Base-by-base conservation (phyloP, 2,113 vertebrate genomes). In the Callopanchax toddi region DNA sequence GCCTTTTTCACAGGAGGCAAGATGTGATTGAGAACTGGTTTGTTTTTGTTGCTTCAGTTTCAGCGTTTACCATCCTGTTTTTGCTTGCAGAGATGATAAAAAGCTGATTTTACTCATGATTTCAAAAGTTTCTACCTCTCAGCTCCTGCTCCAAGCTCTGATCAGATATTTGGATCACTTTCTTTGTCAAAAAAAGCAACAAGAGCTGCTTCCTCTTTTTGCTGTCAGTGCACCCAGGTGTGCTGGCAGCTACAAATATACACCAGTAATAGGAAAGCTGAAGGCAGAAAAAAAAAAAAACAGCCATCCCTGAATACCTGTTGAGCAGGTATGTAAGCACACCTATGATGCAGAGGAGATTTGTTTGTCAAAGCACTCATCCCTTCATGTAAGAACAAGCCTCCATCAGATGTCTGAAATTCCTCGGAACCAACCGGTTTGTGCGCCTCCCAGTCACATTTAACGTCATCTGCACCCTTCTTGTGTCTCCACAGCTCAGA, bases 261-360 rank as follows among this genome's bases (percentile, higher is more conserved):
- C 23, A n/a, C n/a, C n/a, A n/a, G n/a, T 64, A 18, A 53, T 37
- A 56, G 10, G 75, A 52, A 40, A 61, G 8, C 11, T 34, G 13
- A 63, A 60, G 10, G 29, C 21, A 26, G 17, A 11, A 50, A 21
- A 46, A n/a, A 22, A 56, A 15, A n/a, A 17, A 1, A 45, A 23
- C 2, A 65, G 11, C 13, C 12, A 54, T 17, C 2, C 65, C 50
- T 26, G 44, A 49, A 50, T 67, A 79, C 64, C 54, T 62, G 69
- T 39, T 44, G 40, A 79, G 59, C 78, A 72, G 48, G 78, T 79
- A 72, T 64, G 67, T 16, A 58, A 62, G 74, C 77, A 79, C 68
- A 29, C 76, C 67, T 45, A 72, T 6, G 15, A 51, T 12, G 11
- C n/a, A 29, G 32, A 61, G 42, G 25, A 29, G 18, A 57, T 18